phyloP scores from a whole-genome alignment of 2,888 invertebrate species.

The Volucella bombylans region DNA sequence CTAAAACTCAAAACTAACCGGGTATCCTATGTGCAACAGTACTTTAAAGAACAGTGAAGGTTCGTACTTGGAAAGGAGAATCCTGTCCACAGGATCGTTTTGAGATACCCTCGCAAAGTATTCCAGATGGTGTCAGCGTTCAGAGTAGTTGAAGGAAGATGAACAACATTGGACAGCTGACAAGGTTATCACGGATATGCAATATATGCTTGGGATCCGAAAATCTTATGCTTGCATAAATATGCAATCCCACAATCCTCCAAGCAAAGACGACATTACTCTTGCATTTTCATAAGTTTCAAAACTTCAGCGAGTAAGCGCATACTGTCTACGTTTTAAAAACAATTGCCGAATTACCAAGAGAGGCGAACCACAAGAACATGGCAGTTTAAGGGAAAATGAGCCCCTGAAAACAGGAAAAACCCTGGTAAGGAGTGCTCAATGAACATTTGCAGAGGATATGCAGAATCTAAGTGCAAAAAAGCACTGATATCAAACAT shows the following conservation, averaged over 20 bases:
- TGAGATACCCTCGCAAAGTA: conserved; percentile 23
- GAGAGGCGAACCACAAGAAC: conserved; percentile 6
- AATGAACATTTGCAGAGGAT: not conserved
- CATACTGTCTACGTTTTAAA: conserved; percentile 3
- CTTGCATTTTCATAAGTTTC: conserved; percentile 12
- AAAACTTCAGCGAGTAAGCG: conserved; percentile 3
- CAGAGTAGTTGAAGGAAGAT: conserved; percentile 18
- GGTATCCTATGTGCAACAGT: conserved; percentile 41
- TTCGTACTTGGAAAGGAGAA: conserved; percentile 36
- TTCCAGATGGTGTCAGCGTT: conserved; percentile 20
- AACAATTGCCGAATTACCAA: conserved; percentile 15
- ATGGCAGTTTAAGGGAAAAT: conserved; percentile 1
- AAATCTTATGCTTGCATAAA: conserved; percentile 19
- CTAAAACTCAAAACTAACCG: no score
- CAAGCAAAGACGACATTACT: not conserved
- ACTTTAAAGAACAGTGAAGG: conserved; percentile 35
- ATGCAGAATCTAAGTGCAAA: conserved; percentile 8
- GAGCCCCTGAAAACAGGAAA: conserved; percentile 22
- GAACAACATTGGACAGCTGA: conserved; percentile 18
- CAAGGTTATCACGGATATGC: not conserved
- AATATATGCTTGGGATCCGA: conserved; percentile 17
- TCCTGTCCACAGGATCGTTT: conserved; percentile 31
- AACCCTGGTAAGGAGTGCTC: conserved; percentile 8
- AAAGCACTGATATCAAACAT: conserved; percentile 22
- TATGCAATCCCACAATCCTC: not conserved